A percentile compares a stretch with the other conserved stretches of the same genome.
Evolutionary conservation across 2,113 vertebrate genomes (phyloP).

Genomic region (Corynorhinus townsendii): DNA sequence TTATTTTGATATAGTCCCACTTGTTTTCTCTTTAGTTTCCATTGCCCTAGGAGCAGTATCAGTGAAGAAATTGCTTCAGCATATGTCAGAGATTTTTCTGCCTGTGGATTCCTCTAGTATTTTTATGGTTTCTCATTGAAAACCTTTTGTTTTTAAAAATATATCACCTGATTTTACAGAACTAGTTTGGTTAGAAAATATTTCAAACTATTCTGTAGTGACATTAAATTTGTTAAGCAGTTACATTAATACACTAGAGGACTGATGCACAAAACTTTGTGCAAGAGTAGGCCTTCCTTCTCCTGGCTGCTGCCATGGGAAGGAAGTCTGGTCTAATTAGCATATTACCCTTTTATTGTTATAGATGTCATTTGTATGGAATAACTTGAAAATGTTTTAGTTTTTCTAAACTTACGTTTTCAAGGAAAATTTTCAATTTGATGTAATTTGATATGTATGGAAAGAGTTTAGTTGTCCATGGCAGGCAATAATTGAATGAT

Average conservation of each 20-base stretch:
- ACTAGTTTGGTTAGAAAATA: slow-evolving; percentile 12
- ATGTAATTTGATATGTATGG: neutral
- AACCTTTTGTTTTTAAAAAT: neutral
- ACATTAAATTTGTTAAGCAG: neutral
- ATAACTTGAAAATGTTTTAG: neutral
- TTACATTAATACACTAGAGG: neutral
- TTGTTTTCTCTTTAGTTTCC: no score
- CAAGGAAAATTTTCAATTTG: neutral
- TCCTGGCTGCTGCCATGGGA: no score
- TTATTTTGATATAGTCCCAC: no score
- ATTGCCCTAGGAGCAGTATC: no score
- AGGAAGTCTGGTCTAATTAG: no score
- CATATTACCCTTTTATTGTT: no score
- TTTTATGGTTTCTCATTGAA: no score
- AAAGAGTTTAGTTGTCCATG: neutral
- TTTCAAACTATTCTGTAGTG: neutral
- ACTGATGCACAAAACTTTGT: no score
- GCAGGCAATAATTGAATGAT: neutral
- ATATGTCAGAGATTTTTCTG: no score
- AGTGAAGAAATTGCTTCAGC: no score
- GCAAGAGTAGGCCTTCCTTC: no score
- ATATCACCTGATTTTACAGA: neutral
- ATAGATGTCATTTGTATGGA: neutral
- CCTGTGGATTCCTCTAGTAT: no score
- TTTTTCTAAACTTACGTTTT: neutral